Base-by-base conservation (phyloP, 1,140 invertebrate genomes). In the Rhyzopertha dominica region DNA sequence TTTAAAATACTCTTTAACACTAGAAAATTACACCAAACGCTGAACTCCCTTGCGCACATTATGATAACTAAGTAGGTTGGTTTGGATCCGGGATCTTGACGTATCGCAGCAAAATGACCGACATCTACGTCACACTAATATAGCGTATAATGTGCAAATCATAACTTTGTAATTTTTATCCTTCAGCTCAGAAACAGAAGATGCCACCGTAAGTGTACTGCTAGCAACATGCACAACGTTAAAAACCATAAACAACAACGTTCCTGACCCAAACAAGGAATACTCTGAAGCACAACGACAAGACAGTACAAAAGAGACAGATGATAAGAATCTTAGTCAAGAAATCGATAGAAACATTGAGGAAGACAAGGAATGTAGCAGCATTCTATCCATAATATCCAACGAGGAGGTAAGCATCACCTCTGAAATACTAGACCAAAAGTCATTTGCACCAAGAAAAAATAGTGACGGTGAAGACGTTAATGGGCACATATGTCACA, bases 331-430 rank as follows among this genome's bases (percentile, higher is more conserved):
- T 13, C 29, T n/a, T n/a, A n/a, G 23, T 9, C 36, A 28, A 3
- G 49, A 54, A 22, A 25, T 20, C 8, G 36, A 29, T 35, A 16
- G 29, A 5, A 28, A 48, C 29, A 43, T 34, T 17, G 41, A 47
- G 20, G 63, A 68, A 24, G 67, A 70, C 17, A 66, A 65, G 53
- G 68, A 70, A 46, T 63, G 63, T 46, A 67, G 62, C 37, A 79
- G 78, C 55, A 75, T 80, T 3, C 66, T 81, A 20, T 80, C 78
- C 42, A 78, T 76, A 49, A 80, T 81, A 44, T 80, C 78, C 62
- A 81, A 80, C 51, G 80, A 82, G 59, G 80, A 82, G 63, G 78
- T 72, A 61, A 81, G 78, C 59, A 71, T 81, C 54, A 74, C 75
- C 36, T 80, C 78, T 1, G 79, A 82, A 56, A 76, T 80, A 17